Percentiles rank a stretch among this genome's conserved stretches.
Evolutionary conservation across 37 sponge, comb jelly and placozoan genomes (phyloP).

Genomic region (Chondrilla cf. caribensis): DNA sequence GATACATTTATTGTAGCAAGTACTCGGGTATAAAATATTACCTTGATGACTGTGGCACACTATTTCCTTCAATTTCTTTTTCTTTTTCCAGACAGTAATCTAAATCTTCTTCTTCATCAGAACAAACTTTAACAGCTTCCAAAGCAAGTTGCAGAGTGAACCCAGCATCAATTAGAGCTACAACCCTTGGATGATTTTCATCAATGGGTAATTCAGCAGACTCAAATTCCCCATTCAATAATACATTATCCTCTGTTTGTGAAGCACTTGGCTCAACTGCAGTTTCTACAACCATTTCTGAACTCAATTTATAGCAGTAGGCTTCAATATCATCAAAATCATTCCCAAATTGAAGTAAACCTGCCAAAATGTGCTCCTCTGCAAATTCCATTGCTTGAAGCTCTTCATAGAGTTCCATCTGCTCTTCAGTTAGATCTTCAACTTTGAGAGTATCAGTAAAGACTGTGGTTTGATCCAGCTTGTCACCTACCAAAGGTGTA

Average conservation of each 20-base stretch:
- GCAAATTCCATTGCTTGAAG: background rate
- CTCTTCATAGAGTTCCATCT: background rate
- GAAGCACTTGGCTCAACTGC: background rate
- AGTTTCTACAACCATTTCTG: background rate
- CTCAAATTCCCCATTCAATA: too few relatives aligned
- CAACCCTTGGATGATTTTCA: background rate
- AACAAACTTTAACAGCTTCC: constrained; percentile 3
- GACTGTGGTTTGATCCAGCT: background rate
- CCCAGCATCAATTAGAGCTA: background rate
- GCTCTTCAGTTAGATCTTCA: background rate
- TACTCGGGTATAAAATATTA: too few relatives aligned
- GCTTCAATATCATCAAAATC: background rate
- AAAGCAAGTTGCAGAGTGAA: background rate
- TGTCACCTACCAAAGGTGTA: too few relatives aligned
- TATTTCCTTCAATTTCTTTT: too few relatives aligned
- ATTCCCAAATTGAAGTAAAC: background rate
- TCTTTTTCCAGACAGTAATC: constrained; percentile 3
- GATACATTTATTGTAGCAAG: too few relatives aligned
- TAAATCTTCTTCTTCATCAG: background rate
- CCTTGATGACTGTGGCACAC: too few relatives aligned
- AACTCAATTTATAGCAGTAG: background rate
- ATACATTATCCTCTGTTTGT: too few relatives aligned
- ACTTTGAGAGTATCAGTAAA: background rate
- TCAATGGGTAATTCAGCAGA: background rate
- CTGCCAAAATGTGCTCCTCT: background rate